phyloP scores from a whole-genome alignment of 2,888 invertebrate species.

The Nycteola revayana region DNA sequence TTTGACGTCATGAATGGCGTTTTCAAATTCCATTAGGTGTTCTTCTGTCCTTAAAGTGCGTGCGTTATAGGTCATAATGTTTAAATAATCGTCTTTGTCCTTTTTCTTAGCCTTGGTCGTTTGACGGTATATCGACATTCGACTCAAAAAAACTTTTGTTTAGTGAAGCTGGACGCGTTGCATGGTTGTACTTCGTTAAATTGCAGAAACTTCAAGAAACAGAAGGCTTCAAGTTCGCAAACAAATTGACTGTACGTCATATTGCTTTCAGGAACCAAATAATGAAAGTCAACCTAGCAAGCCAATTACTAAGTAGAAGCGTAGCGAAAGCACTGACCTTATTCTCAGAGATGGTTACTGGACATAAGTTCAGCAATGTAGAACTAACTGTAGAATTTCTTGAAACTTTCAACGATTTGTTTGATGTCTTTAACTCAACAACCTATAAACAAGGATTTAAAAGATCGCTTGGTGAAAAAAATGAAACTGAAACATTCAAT shows the following conservation, averaged over 20 bases:
- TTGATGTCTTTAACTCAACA: conserved; percentile 6
- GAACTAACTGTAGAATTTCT: conserved; percentile 13
- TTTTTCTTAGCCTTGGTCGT: too few relatives aligned
- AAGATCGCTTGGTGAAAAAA: conserved; percentile 1
- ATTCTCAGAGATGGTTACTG: conserved; percentile 6
- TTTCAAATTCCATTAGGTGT: too few relatives aligned
- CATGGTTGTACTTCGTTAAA: too few relatives aligned
- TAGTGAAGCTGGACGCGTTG: too few relatives aligned
- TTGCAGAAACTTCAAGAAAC: too few relatives aligned
- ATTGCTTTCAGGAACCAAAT: conserved; percentile 18
- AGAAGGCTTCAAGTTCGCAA: conserved; percentile 16
- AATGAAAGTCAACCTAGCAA: conserved; percentile 23
- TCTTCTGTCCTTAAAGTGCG: too few relatives aligned
- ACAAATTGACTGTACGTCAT: conserved; percentile 14
- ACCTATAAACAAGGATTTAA: neutral
- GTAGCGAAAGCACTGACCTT: conserved; percentile 18
- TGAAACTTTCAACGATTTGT: conserved; percentile 12
- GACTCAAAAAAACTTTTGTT: too few relatives aligned
- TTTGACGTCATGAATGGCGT: too few relatives aligned
- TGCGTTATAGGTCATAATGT: too few relatives aligned
- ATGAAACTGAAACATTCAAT: neutral
- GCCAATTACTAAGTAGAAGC: conserved; percentile 21
- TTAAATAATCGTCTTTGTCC: too few relatives aligned
- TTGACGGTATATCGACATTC: too few relatives aligned
- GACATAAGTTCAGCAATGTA: conserved; percentile 5